These are phyloP conservation scores for Saccostrea echinata DNA, from an alignment of 1,140 invertebrate species.

Conservation along the genomic window DNA sequence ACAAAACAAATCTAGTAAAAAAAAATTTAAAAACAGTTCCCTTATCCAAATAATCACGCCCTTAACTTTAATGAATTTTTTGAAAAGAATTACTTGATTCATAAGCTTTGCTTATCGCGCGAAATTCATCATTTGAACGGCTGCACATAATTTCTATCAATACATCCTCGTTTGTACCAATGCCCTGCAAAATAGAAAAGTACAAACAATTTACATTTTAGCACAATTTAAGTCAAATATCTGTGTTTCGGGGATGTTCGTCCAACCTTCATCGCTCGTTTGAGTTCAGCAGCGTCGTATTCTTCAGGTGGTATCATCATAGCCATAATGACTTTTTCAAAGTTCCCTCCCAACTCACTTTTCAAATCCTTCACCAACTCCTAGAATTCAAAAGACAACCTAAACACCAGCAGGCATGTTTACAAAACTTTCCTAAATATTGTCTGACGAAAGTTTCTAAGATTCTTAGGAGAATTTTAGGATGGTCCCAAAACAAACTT, in stretches of 20 bases:
- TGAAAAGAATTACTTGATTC: conserved; percentile 54
- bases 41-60: no score
- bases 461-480: no score
- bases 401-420: not conserved
- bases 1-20: no score
- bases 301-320: conserved; percentile 75
- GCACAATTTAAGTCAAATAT: no score
- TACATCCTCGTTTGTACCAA: conserved; percentile 81
- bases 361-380: conserved; percentile 78
- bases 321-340: conserved; percentile 75
- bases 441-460: no score
- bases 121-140: conserved; percentile 80
- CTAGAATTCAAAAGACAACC: conserved; percentile 59
- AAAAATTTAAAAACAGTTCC: no score
- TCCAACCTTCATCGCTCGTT: conserved; percentile 77
- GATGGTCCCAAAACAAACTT: no score
- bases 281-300: conserved; percentile 79
- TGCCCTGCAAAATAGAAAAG: conserved; percentile 69
- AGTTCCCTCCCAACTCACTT: conserved; percentile 78
- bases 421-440: no score
- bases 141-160: conserved; percentile 82
- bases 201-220: no score
- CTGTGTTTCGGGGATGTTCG: not conserved
- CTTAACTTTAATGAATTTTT: no score
- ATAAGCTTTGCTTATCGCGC: conserved; percentile 78